Base-by-base conservation (phyloP, 1,140 invertebrate species). In the Drosophila elegans region DNA sequence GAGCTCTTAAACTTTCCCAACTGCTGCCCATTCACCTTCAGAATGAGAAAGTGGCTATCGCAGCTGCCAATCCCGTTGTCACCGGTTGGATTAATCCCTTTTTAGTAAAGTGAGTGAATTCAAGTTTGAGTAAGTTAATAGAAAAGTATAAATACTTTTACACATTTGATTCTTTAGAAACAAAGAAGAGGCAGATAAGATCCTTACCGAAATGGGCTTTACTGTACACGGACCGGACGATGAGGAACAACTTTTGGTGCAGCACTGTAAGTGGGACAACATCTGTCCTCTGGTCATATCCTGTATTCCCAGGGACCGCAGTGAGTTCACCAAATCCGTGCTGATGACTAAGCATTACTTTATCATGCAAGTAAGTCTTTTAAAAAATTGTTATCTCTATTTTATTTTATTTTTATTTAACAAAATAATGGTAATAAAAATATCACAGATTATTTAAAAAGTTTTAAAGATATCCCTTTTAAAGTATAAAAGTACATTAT, bases 71-170 rank as follows among this genome's bases (percentile, higher is more conserved):
- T 52, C 93, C 94, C 0, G 93, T 95, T 0, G 94, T 96, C 4
- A 95, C 95, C 0, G 96, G 96, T 63, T 97, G 96, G 96, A 94
- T 97, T 1, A 97, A 97, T 91, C 94, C 94, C 0, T 95, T 94
- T 59, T 95, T 95, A 91, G 92, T 94, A n/a, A 94, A 93, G 95
- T 95, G 83, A 93, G 93, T 85, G 0, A 4, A 39, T 10, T 11
- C 9, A 3, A 12, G n/a, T 1, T 2, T 0, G 1, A 21, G 29
- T 7, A 0, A 3, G 5, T 11, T 11, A 38, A 2, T 16, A 16
- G 10, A 36, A 5, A 0, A 3, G 4, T 10, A 29, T 2, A 5
- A 27, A 21, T 34, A 29, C 4, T 1, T 2, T 25, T 9, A 27
- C 32, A 1, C 7, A 25, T 3, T 11, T 6, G 1, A 4, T 72